Evolutionary conservation across 2,797 vertebrate genomes (phyloP).

Genomic region (Pyrocephalus nanus): DNA sequence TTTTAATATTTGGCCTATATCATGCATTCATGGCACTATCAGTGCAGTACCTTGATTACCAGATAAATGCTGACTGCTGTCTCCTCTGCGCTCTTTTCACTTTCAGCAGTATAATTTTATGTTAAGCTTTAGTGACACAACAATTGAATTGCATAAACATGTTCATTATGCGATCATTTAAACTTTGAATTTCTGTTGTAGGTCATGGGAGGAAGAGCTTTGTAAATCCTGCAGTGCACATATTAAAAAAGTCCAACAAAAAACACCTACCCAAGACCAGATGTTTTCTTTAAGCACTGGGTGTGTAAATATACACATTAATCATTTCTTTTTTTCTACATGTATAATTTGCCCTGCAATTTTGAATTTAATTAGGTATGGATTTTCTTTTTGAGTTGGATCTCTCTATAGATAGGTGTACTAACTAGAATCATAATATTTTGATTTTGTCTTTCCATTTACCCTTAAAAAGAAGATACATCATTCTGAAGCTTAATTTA

Average conservation of each 20-base stretch:
- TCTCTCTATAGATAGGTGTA: constrained; percentile 16
- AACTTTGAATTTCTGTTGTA: constrained; percentile 59
- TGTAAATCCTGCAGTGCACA: background rate
- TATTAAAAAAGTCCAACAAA: background rate
- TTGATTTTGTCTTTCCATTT: constrained; percentile 37
- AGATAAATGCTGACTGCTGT: constrained; percentile 66
- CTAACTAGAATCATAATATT: constrained; percentile 47
- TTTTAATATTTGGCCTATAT: constrained; percentile 6
- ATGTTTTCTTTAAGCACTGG: constrained; percentile 59
- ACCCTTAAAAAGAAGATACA: constrained; percentile 21
- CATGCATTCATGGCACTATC: constrained; percentile 19
- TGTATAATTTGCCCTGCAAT: constrained; percentile 19
- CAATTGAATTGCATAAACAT: constrained; percentile 70
- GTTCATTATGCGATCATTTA: constrained; percentile 57
- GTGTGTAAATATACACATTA: constrained; percentile 30
- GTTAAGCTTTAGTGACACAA: constrained; percentile 67
- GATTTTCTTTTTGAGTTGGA: constrained; percentile 59
- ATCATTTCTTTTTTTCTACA: constrained; percentile 5
- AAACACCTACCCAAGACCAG: background rate
- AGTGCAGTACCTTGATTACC: constrained; percentile 46
- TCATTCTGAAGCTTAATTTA: constrained; percentile 43
- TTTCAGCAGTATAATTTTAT: constrained; percentile 73
- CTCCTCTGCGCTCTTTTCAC: constrained; percentile 64
- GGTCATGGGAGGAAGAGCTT: background rate
- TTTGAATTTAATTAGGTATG: constrained; percentile 64